Base-by-base conservation (phyloP, 1,140 invertebrate species). In the Dendroctonus valens region DNA sequence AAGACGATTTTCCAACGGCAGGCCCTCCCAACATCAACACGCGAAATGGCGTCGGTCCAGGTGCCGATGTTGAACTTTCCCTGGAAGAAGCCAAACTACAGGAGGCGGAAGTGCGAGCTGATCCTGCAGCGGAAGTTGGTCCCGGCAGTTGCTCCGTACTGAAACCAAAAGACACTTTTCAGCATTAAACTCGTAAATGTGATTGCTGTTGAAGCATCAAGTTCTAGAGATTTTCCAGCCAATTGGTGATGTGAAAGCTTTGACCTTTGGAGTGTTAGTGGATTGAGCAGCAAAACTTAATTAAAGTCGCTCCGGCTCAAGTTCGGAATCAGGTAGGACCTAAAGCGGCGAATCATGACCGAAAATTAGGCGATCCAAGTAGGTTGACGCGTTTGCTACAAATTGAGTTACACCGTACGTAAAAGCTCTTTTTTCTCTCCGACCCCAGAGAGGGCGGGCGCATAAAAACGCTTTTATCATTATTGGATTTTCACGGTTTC, bases 1-100 rank as follows among this genome's bases (percentile, higher is more conserved):
- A 81, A n/a, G 94, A 92, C 57, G 92, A 92, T 79, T 97, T 97
- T 44, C 96, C 95, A 2, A 97, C 94, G 3, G 93, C 92, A 5
- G 89, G 84, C 0, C 88, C 90, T 0, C 95, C 95, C 15, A 97
- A 80, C 83, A 97, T 91, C 8, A 95, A 83, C 8, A 97, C 92
- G 55, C 87, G 85, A 77, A 86, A 85, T 37, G 80, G 83, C 48
- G 80, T 80, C 0, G 81, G 78, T 52, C 80, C 80, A 15, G 78
- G 79, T 39, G 78, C 80, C 67, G 80, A 80, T 52, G 79, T 79
- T 15, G 80, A 80, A 37, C 80, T 81, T 71, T 82, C 81, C 50
- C 82, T 76, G 5, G 81, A 83, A 6, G 81, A 82, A 7, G 89
- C 89, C 65, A 90, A 81, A 48, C 86, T 88, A 38, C 85, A 86